A percentile compares a stretch with the other conserved stretches of the same genome.
phyloP scores from a whole-genome alignment of 2,888 invertebrate species.

The Cephus pygmeus region DNA sequence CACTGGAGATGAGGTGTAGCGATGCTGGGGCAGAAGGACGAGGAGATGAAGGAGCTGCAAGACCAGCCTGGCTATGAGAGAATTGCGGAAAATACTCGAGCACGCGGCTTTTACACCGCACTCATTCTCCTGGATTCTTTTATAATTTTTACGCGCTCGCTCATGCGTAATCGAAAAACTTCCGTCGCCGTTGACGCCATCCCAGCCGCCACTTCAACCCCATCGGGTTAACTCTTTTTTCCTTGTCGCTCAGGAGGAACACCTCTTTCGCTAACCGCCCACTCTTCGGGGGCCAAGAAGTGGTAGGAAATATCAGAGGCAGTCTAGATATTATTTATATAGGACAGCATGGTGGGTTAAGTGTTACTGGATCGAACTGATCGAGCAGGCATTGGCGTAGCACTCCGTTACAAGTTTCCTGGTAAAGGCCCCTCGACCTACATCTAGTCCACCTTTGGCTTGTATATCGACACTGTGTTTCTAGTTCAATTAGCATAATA shows the following conservation, averaged over 20 bases:
- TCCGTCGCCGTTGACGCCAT: constrained; percentile 18
- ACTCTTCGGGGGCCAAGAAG: not conserved
- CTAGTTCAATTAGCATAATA: constrained; percentile 37
- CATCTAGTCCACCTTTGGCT: constrained; percentile 23
- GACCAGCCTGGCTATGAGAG: constrained; percentile 13
- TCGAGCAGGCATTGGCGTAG: not conserved
- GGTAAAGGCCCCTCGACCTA: constrained; percentile 30
- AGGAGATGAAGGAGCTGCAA: constrained; percentile 17
- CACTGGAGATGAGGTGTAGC: constrained; percentile 22
- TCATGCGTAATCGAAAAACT: constrained; percentile 46
- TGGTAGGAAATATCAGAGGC: not conserved
- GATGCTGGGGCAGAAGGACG: constrained; percentile 18
- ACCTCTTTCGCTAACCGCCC: not conserved
- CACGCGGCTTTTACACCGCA: constrained; percentile 42
- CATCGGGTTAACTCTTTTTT: not conserved
- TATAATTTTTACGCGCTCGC: constrained; percentile 55
- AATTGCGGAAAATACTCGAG: constrained; percentile 51
- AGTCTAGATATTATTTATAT: not conserved
- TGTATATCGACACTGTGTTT: constrained; percentile 29
- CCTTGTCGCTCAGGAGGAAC: not conserved
- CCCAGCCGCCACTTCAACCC: constrained; percentile 26
- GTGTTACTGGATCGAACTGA: constrained; percentile 22
- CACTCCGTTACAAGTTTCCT: not conserved
- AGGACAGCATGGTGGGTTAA: constrained; percentile 17
- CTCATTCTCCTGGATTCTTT: constrained; percentile 53